Base-by-base conservation (phyloP, 2,797 vertebrate species). In the Myripristis murdjan region DNA sequence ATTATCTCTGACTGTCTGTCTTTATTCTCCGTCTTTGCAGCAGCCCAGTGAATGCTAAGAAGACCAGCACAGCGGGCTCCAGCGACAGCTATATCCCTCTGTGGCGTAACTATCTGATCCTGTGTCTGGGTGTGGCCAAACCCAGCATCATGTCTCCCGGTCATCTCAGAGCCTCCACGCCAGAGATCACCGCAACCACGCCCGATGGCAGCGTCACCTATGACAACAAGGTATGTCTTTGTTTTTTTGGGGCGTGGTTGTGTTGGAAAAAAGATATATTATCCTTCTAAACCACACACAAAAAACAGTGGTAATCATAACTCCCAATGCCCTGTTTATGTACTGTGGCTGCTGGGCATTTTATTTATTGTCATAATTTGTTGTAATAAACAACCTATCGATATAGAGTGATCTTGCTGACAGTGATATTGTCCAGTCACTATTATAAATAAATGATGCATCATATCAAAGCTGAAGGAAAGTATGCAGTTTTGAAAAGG, bases 141-240 rank as follows among this genome's bases (percentile, higher is more conserved):
- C 98, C 98, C 16, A 99, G 97, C 90, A 99, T 99, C 92, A 99
- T 99, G 98, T 99, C 98, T 57, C 97, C 98, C 0, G 98, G 98
- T 16, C 98, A 99, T 88, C 93, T 99, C 53, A 91, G 98, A 72
- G 97, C 98, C 18, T 99, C 98, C 66, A 99, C 97, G 1, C 97
- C 98, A 2, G 98, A 99, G 90, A 99, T 99, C 80, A 97, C 96
- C 80, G 97, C 98, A 26, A 98, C 97, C 61, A 99, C 98, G 0
- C 98, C 98, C 0, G 98, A 99, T 62, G 98, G 98, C 76, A 98
- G 97, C 8, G 86, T 97, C 87, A 98, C 96, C 84, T 99, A 99
- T 0, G 98, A 99, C 91, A 99, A 99, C 91, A 98, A 95, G 91
- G 95, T 95, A 62, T 11, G 28, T 72, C 58, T 64, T 35, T 52